Evolutionary conservation across 1,140 invertebrate genomes (phyloP).

Genomic region (Cotesia chilonis): DNA sequence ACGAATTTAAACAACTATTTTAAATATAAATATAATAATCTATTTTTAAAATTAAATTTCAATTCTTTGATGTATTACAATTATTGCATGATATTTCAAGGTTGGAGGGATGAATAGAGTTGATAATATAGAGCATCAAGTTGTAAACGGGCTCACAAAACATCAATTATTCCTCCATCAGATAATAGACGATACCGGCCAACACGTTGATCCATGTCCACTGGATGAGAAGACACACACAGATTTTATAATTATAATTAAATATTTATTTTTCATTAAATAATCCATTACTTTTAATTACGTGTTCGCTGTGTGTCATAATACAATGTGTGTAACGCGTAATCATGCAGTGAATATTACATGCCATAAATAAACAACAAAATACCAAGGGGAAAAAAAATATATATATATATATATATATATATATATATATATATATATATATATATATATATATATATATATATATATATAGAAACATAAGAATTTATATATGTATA

Average conservation of each 20-base stretch:
- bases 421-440: no score
- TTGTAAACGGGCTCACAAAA: constrained; percentile 62
- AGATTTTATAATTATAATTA: constrained; percentile 46
- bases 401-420: not conserved
- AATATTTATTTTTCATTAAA: constrained; percentile 17
- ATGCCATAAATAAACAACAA: not conserved
- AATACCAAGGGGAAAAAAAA: no score
- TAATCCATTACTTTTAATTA: not conserved
- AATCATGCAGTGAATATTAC: not conserved
- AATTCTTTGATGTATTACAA: constrained; percentile 24
- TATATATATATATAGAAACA: not conserved
- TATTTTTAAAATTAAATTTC: no score
- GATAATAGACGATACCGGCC: constrained; percentile 68
- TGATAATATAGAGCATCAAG: constrained; percentile 46
- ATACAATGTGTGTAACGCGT: not conserved
- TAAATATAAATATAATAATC: no score
- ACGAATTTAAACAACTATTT: no score
- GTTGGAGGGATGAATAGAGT: constrained; percentile 44
- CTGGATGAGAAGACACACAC: constrained; percentile 63
- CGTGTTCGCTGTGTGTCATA: constrained; percentile 1
- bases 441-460: no score
- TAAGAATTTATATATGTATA: no score
- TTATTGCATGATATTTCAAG: constrained; percentile 31
- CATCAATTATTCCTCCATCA: constrained; percentile 66
- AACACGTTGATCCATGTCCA: constrained; percentile 66